phyloP scores from a whole-genome alignment of 2,797 vertebrate species.

The Siniperca scherzeri region DNA sequence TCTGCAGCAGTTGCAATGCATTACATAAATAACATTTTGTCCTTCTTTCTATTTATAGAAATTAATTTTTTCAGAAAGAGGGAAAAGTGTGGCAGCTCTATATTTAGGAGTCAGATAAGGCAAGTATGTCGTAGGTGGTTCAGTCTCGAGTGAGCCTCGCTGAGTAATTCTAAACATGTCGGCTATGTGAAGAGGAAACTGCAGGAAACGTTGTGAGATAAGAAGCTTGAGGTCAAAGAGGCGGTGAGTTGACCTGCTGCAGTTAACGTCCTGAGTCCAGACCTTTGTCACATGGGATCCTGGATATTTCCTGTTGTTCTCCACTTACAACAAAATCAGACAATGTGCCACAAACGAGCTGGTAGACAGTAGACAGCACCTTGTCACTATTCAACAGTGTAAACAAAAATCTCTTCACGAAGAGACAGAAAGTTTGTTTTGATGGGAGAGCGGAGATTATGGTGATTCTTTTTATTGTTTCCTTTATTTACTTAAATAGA shows the following conservation, averaged over 20 bases:
- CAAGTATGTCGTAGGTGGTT: conserved; percentile 41
- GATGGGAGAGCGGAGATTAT: rapidly evolving
- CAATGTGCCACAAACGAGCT: background rate
- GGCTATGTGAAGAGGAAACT: conserved; percentile 62
- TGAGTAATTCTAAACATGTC: conserved; percentile 64
- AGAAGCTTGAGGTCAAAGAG: conserved; percentile 58
- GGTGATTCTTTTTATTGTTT: background rate
- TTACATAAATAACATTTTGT: too few species aligned
- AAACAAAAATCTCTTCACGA: background rate
- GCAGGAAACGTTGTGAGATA: conserved; percentile 70
- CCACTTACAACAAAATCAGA: background rate
- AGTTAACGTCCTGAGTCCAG: background rate
- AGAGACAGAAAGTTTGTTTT: background rate
- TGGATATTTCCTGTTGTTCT: conserved; percentile 35
- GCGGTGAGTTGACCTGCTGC: conserved; percentile 6
- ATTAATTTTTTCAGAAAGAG: conserved; percentile 32
- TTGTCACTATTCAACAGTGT: background rate
- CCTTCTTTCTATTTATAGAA: background rate
- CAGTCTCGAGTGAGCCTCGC: background rate
- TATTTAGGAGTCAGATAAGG: conserved; percentile 74
- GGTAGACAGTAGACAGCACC: background rate
- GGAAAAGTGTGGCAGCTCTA: conserved; percentile 53
- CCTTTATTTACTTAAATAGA: background rate
- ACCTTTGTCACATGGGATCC: conserved; percentile 16
- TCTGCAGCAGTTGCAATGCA: background rate